Conservation (phyloP, 1,140 invertebrate species). For the Lucilia cuprina region DNA sequence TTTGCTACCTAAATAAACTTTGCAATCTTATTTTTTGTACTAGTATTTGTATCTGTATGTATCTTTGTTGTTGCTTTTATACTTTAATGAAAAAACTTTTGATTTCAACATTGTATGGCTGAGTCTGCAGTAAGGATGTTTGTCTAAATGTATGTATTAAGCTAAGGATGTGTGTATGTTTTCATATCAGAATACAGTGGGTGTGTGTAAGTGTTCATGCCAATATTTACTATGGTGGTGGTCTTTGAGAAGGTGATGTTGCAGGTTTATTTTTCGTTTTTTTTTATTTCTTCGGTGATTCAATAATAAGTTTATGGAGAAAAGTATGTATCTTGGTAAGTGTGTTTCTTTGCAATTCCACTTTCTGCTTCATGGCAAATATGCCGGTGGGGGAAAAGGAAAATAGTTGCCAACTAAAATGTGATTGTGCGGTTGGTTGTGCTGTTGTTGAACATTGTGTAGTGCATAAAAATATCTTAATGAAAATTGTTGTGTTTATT, state of each 20-base stretch:
- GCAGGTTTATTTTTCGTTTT: conserved; percentile 6
- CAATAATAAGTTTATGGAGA: conserved; percentile 26
- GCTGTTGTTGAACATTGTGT: background rate
- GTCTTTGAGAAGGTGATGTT: conserved; percentile 21
- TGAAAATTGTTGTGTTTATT: conserved; percentile 18
- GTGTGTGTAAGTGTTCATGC: background rate
- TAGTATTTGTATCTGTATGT: background rate
- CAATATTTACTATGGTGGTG: background rate
- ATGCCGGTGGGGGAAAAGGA: no score
- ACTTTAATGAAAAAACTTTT: conserved; percentile 8
- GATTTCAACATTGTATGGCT: background rate
- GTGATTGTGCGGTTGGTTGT: background rate
- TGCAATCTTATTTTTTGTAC: conserved; percentile 27
- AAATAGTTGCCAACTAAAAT: no score
- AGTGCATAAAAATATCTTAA: background rate
- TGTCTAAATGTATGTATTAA: background rate
- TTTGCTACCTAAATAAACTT: conserved; percentile 63
- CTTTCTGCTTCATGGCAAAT: no score
- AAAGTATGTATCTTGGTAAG: background rate
- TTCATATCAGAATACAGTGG: background rate
- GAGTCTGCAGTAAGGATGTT: background rate
- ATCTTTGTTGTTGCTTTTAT: background rate
- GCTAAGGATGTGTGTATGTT: background rate
- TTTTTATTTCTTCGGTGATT: conserved; percentile 16
- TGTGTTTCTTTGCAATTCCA: background rate